These are phyloP conservation scores for Danio choprae DNA, from an alignment of 2,797 vertebrate genomes.

Conservation along the genomic window DNA sequence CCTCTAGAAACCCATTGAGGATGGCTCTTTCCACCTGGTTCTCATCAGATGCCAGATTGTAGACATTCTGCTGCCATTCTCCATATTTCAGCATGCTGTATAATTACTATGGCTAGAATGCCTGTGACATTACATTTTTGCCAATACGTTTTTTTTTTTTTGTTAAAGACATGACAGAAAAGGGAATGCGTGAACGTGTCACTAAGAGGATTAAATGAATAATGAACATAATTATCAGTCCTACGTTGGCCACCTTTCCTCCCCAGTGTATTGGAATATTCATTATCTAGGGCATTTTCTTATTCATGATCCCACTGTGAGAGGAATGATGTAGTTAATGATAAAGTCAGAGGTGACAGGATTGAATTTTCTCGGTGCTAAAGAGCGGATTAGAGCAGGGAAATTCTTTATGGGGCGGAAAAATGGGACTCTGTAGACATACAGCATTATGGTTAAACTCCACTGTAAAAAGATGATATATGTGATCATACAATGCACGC, in stretches of 20 bases:
- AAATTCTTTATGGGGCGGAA: slow-evolving; percentile 4
- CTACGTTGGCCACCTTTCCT: slow-evolving; percentile 40
- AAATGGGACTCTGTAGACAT: slow-evolving; percentile 11
- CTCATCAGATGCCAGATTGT: slow-evolving; percentile 36
- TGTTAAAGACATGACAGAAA: slow-evolving; percentile 43
- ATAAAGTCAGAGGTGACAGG: slow-evolving; percentile 51
- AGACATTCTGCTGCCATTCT: slow-evolving; percentile 48
- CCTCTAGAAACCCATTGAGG: slow-evolving; percentile 47
- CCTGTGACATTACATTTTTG: slow-evolving; percentile 41
- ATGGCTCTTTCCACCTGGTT: slow-evolving; percentile 52
- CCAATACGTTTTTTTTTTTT: slow-evolving; percentile 25
- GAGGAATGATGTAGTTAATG: slow-evolving; percentile 40
- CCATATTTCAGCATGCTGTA: slow-evolving; percentile 42
- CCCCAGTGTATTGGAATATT: slow-evolving; percentile 53
- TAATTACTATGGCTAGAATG: slow-evolving; percentile 52
- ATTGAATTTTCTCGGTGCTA: slow-evolving; percentile 35
- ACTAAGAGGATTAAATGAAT: slow-evolving; percentile 57
- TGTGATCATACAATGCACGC: neutral
- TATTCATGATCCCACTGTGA: slow-evolving; percentile 55
- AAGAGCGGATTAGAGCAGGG: slow-evolving; percentile 26
- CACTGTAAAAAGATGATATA: slow-evolving; percentile 23
- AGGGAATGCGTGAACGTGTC: slow-evolving; percentile 36
- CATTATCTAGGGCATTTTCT: slow-evolving; percentile 46
- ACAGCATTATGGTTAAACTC: slow-evolving; percentile 8
- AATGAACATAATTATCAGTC: slow-evolving; percentile 59